Evolutionary conservation across 2,113 vertebrate species (phyloP).

Genomic region (Pionites leucogaster): DNA sequence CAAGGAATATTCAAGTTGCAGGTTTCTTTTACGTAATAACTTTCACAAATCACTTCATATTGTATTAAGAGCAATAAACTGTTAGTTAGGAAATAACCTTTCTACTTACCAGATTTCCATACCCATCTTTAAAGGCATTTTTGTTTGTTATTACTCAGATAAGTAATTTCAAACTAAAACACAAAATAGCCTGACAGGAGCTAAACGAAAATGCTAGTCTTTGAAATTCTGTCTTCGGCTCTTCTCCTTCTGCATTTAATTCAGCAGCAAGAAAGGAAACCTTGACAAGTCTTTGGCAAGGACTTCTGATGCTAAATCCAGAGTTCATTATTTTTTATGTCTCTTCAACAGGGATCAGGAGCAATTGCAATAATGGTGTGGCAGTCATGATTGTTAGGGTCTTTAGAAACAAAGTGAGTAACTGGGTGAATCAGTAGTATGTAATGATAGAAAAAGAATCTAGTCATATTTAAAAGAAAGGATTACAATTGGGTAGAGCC

Average conservation of each 20-base stretch:
- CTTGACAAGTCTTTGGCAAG: background rate
- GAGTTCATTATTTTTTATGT: background rate
- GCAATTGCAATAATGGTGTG: background rate
- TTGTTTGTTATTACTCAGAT: background rate
- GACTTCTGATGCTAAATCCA: background rate
- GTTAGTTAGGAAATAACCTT: background rate
- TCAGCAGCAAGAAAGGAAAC: background rate
- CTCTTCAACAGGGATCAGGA: background rate
- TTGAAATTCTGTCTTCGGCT: background rate
- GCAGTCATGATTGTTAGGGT: background rate
- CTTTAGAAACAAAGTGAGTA: background rate
- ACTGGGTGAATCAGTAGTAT: background rate
- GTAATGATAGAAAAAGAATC: background rate
- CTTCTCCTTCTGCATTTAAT: background rate
- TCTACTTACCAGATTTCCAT: background rate
- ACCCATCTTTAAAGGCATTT: background rate
- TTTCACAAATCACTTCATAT: background rate
- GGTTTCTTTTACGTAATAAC: background rate
- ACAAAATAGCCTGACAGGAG: background rate
- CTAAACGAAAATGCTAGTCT: background rate
- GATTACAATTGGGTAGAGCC: background rate
- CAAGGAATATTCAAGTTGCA: background rate
- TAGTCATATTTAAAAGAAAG: background rate
- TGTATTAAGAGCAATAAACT: background rate
- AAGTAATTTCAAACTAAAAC: background rate